Evolutionary conservation across 2,797 vertebrate genomes (phyloP).

Genomic region (Semaprochilodus insignis): DNA sequence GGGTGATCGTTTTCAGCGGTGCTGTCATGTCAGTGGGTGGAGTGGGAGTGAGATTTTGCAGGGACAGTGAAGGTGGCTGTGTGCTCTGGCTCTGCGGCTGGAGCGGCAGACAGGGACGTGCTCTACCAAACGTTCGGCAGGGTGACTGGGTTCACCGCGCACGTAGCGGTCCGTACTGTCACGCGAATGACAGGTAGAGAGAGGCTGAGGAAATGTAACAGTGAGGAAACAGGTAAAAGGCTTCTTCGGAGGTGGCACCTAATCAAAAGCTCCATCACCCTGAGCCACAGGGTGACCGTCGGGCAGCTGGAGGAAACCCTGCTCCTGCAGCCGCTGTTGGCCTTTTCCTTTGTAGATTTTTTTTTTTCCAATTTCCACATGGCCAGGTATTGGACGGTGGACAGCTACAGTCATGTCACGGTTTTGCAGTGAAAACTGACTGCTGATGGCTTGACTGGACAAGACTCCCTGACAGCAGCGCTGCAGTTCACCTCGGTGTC

Average conservation of each 20-base stretch:
- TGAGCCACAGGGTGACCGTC: neutral
- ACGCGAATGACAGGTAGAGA: conserved; percentile 16
- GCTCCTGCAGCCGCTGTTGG: neutral
- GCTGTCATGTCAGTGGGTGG: conserved; percentile 28
- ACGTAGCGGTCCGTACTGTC: neutral
- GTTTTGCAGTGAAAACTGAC: conserved; percentile 5
- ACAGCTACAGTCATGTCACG: conserved; percentile 11
- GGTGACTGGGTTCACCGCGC: conserved; percentile 12
- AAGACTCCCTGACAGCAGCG: neutral
- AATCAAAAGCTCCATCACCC: conserved; percentile 20
- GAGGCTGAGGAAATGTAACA: conserved; percentile 1
- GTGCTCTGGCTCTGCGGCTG: conserved; percentile 20
- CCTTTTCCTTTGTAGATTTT: neutral
- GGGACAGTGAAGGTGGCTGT: conserved; percentile 44
- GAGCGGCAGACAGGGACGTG: conserved; percentile 1
- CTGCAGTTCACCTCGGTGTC: neutral
- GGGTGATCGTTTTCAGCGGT: conserved; percentile 51
- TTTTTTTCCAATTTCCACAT: conserved; percentile 30
- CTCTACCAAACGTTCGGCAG: conserved; percentile 6
- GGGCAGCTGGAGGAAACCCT: neutral
- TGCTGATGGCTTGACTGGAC: conserved; percentile 14
- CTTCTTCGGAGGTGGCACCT: conserved; percentile 17
- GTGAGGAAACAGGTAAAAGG: neutral
- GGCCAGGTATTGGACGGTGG: conserved; percentile 13
- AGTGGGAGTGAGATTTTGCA: conserved; percentile 56